Base-by-base conservation (phyloP, 2,797 vertebrate species). In the Salmo trutta region DNA sequence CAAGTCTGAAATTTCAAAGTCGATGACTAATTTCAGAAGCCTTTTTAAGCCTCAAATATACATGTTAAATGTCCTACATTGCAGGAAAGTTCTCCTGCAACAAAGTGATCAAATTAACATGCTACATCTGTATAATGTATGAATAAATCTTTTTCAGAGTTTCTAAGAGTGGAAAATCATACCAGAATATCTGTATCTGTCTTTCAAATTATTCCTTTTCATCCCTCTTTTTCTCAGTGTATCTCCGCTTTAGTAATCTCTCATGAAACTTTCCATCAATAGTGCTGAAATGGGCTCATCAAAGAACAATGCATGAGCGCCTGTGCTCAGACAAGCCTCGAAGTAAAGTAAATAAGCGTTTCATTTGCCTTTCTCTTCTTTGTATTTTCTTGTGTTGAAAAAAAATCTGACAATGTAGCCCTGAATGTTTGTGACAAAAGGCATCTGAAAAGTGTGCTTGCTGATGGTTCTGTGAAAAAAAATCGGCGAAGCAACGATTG, bases 361-460 rank as follows among this genome's bases (percentile, higher is more conserved):
- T 73, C 27, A 73, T 73, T 73, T 56, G 4, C 29, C 71, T 27
- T 33, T 16, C 53, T 59, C 53, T 56, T 52, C 71, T 52, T 56
- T 56, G 16, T 73, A 54, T 73, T 56, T 56, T 47, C 36, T 47
- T 47, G 41, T 14, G 12, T 47, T 47, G 2, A 71, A 15, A 73
- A 54, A 31, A 27, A 7, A 12, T 47, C 52, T 1, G 10, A 29
- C 10, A 36, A 21, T 31, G 69, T 29, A 77, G 36, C 24, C 41
- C 7, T 36, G 47, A 33, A 47, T 68, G 36, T 72, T 72, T 72
- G 47, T 64, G 53, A 77, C 68, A 71, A 71, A 69, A 77, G 67
- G 68, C 36, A 64, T 71, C 47, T 19, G n/a, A 47, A 70, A 77
- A 41, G 3, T 62, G 36, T 71, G 15, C 53, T 19, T 56, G 36